Evolutionary conservation across 2,888 invertebrate species (phyloP), one percentile per base, ranked within the genome.

Genomic region (Drosophila tanythrix): DNA sequence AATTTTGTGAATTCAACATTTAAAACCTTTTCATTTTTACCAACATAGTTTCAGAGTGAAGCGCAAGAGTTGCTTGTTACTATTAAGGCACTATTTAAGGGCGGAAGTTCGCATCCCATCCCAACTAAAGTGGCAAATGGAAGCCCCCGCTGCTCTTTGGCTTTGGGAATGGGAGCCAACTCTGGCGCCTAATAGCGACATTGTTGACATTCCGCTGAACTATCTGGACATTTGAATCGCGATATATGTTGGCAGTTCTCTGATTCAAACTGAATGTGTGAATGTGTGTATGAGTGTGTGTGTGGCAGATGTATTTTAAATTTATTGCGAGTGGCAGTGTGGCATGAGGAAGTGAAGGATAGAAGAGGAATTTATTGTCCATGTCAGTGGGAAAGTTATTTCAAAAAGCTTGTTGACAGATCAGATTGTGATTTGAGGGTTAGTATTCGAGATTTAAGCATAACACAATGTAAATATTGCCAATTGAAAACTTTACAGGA

Each of bases 191-290:
- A 63, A 83, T 69, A 63, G 70, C 84, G 82, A 76, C 83, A 83
- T 82, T 83, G 87, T 81, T 83, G 83, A 83, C 79, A 77, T 74
- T 80, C 74, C 56, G 71, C 65, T 74, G 68, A 66, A 68, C 70
- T 79, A 83, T 83, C 83, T 83, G 84, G 84, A 83, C 83, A 82
- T 79, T 72, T 81, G 74, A 63, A 86, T 86, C 84, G 69, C 79
- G 69, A 80, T 74, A 53, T 55, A 36, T 38, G 38, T 68, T 69
- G 56, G 67, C 81, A 68, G 66, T 18, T 55, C 5, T 59, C 65
- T 48, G 59, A 64, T 68, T 53, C 52, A 36, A n/a, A 40, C 53
- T 61, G 60, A 68, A 48, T 83, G 70, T 56, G 50, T 27, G 21
- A 21, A 43, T 63, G 53, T 52, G 40, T 50, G 46, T 50, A 38